phyloP scores from a whole-genome alignment of 2,113 vertebrate genomes.

The Lepus timidus region DNA sequence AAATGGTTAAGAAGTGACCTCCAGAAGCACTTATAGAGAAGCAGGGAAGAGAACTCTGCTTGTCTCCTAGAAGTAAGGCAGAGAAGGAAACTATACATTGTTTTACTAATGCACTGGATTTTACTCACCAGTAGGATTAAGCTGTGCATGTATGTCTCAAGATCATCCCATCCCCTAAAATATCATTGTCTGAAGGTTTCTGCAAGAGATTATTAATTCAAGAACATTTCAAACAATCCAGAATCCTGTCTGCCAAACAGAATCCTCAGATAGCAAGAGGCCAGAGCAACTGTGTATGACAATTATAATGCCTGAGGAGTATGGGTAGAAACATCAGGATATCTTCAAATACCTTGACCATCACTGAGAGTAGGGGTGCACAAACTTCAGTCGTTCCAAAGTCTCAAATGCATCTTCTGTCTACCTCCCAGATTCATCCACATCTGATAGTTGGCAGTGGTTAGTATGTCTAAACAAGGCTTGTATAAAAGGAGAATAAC shows the following conservation, averaged over 20 bases:
- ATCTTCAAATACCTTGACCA: neutral
- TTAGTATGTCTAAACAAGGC: neutral
- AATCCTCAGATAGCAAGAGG: neutral
- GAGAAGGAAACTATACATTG: neutral
- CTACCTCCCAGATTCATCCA: neutral
- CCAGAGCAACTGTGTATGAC: neutral
- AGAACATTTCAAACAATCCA: neutral
- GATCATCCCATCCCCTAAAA: neutral
- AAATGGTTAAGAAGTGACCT: neutral
- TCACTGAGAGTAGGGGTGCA: neutral
- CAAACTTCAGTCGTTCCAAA: neutral
- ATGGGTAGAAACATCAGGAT: neutral
- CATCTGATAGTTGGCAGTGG: neutral
- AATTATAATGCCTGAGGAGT: neutral
- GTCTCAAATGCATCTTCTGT: neutral
- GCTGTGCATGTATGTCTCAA: neutral
- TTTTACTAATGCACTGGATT: neutral
- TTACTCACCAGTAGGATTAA: neutral
- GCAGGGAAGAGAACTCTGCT: neutral
- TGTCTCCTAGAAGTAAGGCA: neutral
- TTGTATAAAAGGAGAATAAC: neutral
- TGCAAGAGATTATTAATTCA: neutral
- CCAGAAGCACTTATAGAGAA: neutral
- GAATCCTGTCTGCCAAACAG: neutral
- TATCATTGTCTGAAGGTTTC: neutral